phyloP scores from a whole-genome alignment of 2,113 vertebrate species.

The cat (Felis catus) region F.catus_Fca126_mat1.0 CM031413.1:122388501-122389000 shows the following conservation, averaged over 20 bases:
- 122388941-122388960: accelerated
- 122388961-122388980: not conserved
- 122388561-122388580: not conserved
- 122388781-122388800: not conserved
- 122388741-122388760: not conserved
- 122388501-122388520: accelerated
- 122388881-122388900: accelerated
- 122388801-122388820: accelerated
- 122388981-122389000: too few relatives aligned
- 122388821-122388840: not conserved
- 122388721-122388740: not conserved
- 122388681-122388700: not conserved
- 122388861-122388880: not conserved
- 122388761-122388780: accelerated
- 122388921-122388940: accelerated
- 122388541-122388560: not conserved
- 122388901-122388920: not conserved
- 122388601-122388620: not conserved
- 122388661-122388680: not conserved
- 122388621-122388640: not conserved
- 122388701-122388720: not conserved
- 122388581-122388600: not conserved
- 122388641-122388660: not conserved
- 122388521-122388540: not conserved
- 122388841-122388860: not conserved